Evolutionary conservation across 1,140 invertebrate genomes (phyloP).

Genomic region (Eumeta japonica): DNA sequence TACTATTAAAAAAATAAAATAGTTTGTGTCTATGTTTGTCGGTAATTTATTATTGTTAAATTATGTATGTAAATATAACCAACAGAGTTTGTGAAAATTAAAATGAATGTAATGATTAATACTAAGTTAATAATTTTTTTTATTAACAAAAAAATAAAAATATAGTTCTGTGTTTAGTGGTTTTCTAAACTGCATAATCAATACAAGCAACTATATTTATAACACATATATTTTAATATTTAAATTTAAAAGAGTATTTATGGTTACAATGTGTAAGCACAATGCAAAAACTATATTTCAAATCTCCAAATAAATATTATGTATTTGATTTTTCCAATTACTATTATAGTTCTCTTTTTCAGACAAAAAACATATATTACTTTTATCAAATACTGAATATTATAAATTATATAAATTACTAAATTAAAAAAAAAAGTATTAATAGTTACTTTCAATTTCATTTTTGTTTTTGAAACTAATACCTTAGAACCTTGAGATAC

Average conservation of each 20-base stretch:
- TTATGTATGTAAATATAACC: no score
- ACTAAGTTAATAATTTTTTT: conserved; percentile 1
- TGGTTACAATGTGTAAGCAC: conserved; percentile 1
- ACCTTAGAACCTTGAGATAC: no score
- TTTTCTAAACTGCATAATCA: neutral
- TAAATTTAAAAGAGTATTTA: neutral
- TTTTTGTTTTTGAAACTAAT: neutral
- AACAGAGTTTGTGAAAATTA: no score
- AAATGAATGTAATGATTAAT: no score
- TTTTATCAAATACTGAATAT: no score
- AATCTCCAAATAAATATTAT: neutral
- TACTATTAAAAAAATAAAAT: no score
- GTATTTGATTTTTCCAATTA: neutral
- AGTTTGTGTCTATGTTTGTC: no score
- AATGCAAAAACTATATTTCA: conserved; percentile 1
- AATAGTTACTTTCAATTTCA: neutral
- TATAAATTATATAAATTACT: no score
- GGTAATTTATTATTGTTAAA: no score
- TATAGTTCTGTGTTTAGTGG: neutral
- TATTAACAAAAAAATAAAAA: conserved; percentile 3
- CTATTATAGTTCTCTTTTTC: no score
- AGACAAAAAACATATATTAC: no score
- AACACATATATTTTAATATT: neutral
- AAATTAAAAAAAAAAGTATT: neutral
- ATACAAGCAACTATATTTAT: neutral